Evolutionary conservation across 2,113 vertebrate genomes (phyloP).

Genomic region (Hemiprocne comata): DNA sequence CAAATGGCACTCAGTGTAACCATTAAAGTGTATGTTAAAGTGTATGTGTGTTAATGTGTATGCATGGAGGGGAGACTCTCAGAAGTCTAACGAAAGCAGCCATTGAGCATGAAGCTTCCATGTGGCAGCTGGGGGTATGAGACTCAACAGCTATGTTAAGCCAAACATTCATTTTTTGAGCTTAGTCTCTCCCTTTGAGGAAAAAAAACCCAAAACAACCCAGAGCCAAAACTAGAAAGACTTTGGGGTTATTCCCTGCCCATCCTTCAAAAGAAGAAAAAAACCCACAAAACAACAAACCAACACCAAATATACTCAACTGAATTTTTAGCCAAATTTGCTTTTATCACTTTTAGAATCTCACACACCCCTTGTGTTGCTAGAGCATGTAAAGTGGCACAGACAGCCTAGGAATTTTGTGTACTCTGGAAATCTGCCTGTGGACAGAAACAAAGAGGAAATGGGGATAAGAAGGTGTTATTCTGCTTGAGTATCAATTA

Average conservation of each 20-base stretch:
- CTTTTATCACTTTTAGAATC: background rate
- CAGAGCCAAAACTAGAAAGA: too few species aligned
- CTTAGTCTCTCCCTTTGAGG: background rate
- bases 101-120: fast-evolving
- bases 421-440: background rate
- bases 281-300: background rate
- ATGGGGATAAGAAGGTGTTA: background rate
- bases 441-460: background rate
- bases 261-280: background rate
- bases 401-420: background rate
- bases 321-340: background rate
- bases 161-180: background rate
- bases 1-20: background rate
- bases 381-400: background rate
- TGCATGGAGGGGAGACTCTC: background rate
- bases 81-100: background rate
- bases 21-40: background rate
- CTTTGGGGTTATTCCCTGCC: background rate
- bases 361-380: background rate
- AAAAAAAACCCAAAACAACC: too few species aligned
- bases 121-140: background rate
- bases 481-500: fast-evolving
- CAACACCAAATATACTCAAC: background rate
- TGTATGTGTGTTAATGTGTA: background rate
- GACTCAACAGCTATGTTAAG: background rate